Base-by-base conservation (phyloP, 2,888 invertebrate species). In the Cephalotes varians region DNA sequence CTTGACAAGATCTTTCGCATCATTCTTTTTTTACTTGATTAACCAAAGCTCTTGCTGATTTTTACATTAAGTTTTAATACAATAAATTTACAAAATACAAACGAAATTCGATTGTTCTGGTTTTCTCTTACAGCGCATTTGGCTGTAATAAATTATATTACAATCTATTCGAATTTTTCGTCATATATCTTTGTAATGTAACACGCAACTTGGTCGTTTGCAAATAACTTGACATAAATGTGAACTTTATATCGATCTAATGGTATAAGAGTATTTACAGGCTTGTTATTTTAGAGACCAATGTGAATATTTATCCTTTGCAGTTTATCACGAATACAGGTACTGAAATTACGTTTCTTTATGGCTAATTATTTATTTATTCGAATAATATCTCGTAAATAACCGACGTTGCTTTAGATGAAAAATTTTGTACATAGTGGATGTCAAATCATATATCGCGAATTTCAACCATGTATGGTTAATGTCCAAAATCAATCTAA, bases 241-340 rank as follows among this genome's bases (percentile, higher is more conserved):
- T 67, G 62, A 82, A 58, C 31, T 81, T 62, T 67, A 47, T 72
- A 72, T n/a, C 54, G 62, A 86, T 58, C 25, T 60, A 76, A 82
- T 74, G 21, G 49, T 65, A 79, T 37, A 73, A 40, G 80, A 65
- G 28, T 87, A 86, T 88, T 86, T 86, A 88, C 88, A 85, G 51
- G 72, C 34, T 77, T 37, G 49, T 67, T 21, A 71, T 56, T 79
- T 69, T 56, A 69, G 31, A 56, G 18, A 79, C 56, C 62, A 56
- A 77, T 77, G 15, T 44, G 31, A 62, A 47, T 64, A 69, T 79
- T 77, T 34, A 51, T 34, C 37, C 31, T 79, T 79, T 56, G 56
- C 44, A 71, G 21, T 79, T 64, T 71, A 79, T 79, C 54, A 71
- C 56, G 54, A 44, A 44, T 71, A 79, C 72, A 79, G 56, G 72